These are phyloP conservation scores for Stegastes partitus DNA, from an alignment of 2,113 vertebrate genomes.

Conservation along the genomic window DNA sequence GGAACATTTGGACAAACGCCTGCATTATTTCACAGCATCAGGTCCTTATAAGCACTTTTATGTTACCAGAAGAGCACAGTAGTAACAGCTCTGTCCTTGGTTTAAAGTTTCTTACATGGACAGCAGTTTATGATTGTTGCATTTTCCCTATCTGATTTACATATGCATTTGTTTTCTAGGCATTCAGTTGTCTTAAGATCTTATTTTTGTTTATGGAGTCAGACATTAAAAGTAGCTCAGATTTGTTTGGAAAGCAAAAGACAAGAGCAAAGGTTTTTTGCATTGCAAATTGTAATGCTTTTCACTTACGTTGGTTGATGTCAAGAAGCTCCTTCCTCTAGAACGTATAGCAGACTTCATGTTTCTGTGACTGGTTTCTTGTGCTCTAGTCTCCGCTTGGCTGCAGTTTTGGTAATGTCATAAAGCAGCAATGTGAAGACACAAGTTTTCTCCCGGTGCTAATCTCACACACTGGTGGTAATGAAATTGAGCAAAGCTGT, in stretches of 20 bases:
- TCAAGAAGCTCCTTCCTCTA: slow-evolving; percentile 50
- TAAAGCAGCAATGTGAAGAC: not conserved
- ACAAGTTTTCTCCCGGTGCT: slow-evolving; percentile 8
- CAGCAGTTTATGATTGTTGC: slow-evolving; percentile 16
- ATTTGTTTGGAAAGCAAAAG: slow-evolving; percentile 69
- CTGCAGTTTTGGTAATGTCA: slow-evolving; percentile 8
- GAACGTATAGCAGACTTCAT: slow-evolving; percentile 16
- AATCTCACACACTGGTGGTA: slow-evolving; percentile 63
- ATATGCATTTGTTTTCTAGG: slow-evolving; percentile 79
- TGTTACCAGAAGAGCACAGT: not conserved
- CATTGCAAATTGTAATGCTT: slow-evolving; percentile 78
- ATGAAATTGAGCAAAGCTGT: slow-evolving; percentile 57
- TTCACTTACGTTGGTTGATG: slow-evolving; percentile 53
- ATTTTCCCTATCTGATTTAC: slow-evolving; percentile 66
- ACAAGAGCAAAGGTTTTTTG: slow-evolving; percentile 72
- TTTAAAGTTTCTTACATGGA: not conserved
- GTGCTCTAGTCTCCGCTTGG: not conserved
- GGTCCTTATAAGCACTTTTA: not conserved
- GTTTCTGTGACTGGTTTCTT: slow-evolving; percentile 4
- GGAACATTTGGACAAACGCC: not conserved
- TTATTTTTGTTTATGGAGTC: slow-evolving; percentile 61
- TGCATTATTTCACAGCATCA: not conserved
- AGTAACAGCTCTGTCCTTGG: not conserved
- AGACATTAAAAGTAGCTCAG: slow-evolving; percentile 67
- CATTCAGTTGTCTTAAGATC: slow-evolving; percentile 75